Conservation (phyloP, 2,888 invertebrate species). For the Eueremaeus valkanovi region DNA sequence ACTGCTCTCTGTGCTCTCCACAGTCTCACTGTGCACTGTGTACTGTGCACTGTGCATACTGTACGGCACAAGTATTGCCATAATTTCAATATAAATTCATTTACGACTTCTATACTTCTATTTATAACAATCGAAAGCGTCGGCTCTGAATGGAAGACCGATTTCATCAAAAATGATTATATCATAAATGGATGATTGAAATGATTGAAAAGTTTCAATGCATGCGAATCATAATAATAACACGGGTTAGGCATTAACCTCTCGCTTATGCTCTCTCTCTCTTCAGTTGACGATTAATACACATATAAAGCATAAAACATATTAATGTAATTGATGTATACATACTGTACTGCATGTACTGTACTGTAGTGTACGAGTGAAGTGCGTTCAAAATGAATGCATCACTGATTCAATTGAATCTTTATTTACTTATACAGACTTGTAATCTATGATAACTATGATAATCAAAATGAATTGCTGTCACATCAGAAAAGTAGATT, state of each 20-base stretch:
- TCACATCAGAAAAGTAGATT: too few species aligned
- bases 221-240: conserved; percentile 5
- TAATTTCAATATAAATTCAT: conserved; percentile 4
- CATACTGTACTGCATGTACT: neutral
- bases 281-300: neutral
- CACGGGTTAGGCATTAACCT: conserved; percentile 2
- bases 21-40: too few species aligned
- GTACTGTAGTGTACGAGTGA: too few species aligned
- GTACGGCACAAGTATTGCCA: too few species aligned
- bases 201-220: neutral
- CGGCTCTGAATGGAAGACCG: neutral
- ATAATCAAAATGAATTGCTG: conserved; percentile 12
- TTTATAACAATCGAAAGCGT: neutral
- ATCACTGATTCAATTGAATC: conserved; percentile 8
- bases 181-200: conserved; percentile 30
- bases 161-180: conserved; percentile 29
- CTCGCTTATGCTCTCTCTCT: conserved; percentile 20
- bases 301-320: conserved; percentile 19
- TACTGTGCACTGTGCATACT: too few species aligned
- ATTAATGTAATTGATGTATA: conserved; percentile 25
- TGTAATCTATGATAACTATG: conserved; percentile 6
- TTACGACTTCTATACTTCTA: too few species aligned
- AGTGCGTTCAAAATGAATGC: neutral
- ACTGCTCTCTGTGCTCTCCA: neutral
- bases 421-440: conserved; percentile 12